Percentiles rank a stretch among this genome's conserved stretches.
Conservation (phyloP, 2,888 invertebrate genomes). For the Habrosyne pyritoides region DNA sequence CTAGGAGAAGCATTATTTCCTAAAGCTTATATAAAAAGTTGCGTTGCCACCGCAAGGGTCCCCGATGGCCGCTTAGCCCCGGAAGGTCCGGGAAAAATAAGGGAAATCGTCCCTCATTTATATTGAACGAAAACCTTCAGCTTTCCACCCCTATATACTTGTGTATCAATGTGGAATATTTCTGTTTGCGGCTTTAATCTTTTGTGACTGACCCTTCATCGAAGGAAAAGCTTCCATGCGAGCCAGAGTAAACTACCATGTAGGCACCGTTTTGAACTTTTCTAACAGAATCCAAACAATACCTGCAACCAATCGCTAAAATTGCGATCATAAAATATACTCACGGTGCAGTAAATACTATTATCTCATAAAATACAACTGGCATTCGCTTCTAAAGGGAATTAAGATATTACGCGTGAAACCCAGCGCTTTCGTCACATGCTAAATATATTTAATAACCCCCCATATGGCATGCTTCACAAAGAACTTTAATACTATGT, state of each 20-base stretch:
- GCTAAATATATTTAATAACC: conserved; percentile 57
- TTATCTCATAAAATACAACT: conserved; percentile 17
- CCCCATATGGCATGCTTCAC: conserved; percentile 21
- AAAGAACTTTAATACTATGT: conserved; percentile 49
- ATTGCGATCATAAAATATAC: neutral
- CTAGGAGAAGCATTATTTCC: conserved; percentile 50
- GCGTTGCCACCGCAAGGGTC: conserved; percentile 44
- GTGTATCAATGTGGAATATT: neutral
- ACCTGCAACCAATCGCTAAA: neutral
- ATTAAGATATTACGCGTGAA: conserved; percentile 63
- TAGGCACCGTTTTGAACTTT: neutral
- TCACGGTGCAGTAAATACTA: conserved; percentile 20
- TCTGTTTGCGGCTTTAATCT: neutral
- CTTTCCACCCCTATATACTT: conserved; percentile 25
- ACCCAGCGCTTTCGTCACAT: conserved; percentile 40
- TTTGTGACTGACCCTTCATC: neutral
- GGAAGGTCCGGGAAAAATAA: conserved; percentile 60
- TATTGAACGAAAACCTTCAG: conserved; percentile 65
- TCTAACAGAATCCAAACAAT: neutral
- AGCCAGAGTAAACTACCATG: neutral
- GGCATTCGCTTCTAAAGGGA: conserved; percentile 34
- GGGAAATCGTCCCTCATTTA: conserved; percentile 74
- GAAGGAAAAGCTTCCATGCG: neutral
- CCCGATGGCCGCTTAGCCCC: conserved; percentile 72
- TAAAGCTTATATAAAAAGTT: conserved; percentile 65